Base-by-base conservation (phyloP, 2,113 vertebrate species). In the Daubentonia madagascariensis region DNA sequence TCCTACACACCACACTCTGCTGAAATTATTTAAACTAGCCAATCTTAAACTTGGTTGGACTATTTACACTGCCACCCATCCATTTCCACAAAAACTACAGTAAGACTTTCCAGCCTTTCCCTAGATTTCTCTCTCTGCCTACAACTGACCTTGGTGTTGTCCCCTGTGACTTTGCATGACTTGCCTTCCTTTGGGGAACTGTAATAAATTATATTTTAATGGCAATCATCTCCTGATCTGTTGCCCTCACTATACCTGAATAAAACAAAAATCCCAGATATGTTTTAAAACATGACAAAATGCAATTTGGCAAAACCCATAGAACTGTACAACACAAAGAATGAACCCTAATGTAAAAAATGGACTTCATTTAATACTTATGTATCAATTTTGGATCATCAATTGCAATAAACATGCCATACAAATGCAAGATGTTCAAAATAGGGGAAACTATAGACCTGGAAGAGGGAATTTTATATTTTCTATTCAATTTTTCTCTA, bases 1-100 rank as follows among this genome's bases (percentile, higher is more conserved):
- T n/a, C 11, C 2, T 35, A 54, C 0, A 43, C 6, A n/a, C 14
- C 10, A n/a, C 6, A 32, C 5, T 3, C 1, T 78, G 52, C 35
- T 78, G 1, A n/a, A 48, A 50, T 43, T 45, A 63, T 92, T 95
- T 30, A 6, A 63, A 80, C 2, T 22, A 52, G 18, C 14, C 63
- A 78, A 25, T 23, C 8, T 20, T n/a, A 76, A 87, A 37, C 25
- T 5, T 8, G 13, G 3, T 28, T 50, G 18, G 1, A 10, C n/a
- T 7, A 16, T 67, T 67, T 65, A 67, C 1, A 89, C 1, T 54
- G 25, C 30, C 61, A 23, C 1, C 12, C 16, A 37, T 8, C 57
- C 23, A 7, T n/a, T 63, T 20, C 23, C 13, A 54, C 30, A 89
- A 40, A 35, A 48, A 73, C 37, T 7, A 83, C 0, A n/a, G 25